phyloP scores from a whole-genome alignment of 2,888 invertebrate species.

The Invenusta paracnida region DNA sequence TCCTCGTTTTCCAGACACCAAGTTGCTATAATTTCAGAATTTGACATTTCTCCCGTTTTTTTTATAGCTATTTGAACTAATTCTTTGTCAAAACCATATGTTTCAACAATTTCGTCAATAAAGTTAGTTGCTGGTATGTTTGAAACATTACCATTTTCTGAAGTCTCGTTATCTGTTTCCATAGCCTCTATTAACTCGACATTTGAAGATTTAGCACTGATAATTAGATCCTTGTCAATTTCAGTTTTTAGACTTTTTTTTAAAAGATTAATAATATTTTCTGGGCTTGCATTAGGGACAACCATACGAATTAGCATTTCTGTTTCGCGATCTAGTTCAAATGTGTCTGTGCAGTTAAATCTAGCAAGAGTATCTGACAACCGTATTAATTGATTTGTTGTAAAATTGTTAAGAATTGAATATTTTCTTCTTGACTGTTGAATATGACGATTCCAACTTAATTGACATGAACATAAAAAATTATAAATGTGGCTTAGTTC shows the following conservation, averaged over 20 bases:
- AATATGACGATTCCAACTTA: not conserved
- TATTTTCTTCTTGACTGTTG: not conserved
- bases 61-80: not conserved
- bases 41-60: not conserved
- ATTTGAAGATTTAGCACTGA: not conserved
- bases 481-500: not conserved
- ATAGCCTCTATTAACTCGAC: too few species aligned
- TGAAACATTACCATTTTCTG: too few species aligned
- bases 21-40: not conserved
- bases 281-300: not conserved
- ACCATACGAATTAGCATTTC: not conserved
- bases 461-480: not conserved
- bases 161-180: too few species aligned
- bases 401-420: not conserved
- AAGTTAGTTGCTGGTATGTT: not conserved
- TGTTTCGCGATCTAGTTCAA: not conserved
- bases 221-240: not conserved
- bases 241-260: not conserved
- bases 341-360: not conserved
- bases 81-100: not conserved
- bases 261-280: not conserved
- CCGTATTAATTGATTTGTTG: not conserved
- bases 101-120: not conserved
- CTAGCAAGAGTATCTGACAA: not conserved
- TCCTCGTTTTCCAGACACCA: not conserved